Percentiles rank a stretch among this genome's conserved stretches.
phyloP scores from a whole-genome alignment of 2,888 invertebrate species.

The Drosophila stalkeri region DNA sequence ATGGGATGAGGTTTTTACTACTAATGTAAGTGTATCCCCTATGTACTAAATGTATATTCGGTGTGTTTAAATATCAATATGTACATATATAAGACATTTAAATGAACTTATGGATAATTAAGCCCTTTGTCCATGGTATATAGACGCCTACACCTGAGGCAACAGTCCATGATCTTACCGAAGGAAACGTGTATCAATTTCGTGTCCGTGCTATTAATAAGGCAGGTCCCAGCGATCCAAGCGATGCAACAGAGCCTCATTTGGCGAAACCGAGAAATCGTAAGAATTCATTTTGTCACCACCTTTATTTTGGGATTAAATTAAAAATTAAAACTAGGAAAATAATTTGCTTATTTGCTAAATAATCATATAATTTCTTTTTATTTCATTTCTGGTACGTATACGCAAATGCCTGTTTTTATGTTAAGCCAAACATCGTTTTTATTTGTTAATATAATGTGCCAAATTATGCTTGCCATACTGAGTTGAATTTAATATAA shows the following conservation, averaged over 20 bases:
- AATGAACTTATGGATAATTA: not conserved
- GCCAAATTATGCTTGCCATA: not conserved
- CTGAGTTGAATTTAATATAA: not conserved
- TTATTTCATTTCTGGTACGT: constrained; percentile 21
- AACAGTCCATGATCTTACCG: constrained; percentile 93
- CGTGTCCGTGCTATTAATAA: constrained; percentile 97
- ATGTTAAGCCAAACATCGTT: constrained; percentile 62
- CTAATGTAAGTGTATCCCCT: constrained; percentile 86
- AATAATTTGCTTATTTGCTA: constrained; percentile 8
- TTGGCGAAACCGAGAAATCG: constrained; percentile 94
- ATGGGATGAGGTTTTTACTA: constrained; percentile 94
- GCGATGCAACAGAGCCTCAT: constrained; percentile 94
- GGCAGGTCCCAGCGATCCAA: constrained; percentile 96
- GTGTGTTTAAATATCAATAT: not conserved
- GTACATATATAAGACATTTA: not conserved
- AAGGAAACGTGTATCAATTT: constrained; percentile 97
- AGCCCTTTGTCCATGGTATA: not conserved
- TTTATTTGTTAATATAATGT: constrained; percentile 1
- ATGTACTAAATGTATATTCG: not conserved
- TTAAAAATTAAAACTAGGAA: not conserved
- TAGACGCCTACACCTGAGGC: constrained; percentile 92
- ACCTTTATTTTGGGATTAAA: not conserved
- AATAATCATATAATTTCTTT: constrained; percentile 8
- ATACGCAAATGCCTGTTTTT: constrained; percentile 28
- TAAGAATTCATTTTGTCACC: constrained; percentile 85